Percentiles rank a stretch among this genome's conserved stretches.
Evolutionary conservation across 2,797 vertebrate species (phyloP).

Genomic region (Melanotaenia boesemani): DNA sequence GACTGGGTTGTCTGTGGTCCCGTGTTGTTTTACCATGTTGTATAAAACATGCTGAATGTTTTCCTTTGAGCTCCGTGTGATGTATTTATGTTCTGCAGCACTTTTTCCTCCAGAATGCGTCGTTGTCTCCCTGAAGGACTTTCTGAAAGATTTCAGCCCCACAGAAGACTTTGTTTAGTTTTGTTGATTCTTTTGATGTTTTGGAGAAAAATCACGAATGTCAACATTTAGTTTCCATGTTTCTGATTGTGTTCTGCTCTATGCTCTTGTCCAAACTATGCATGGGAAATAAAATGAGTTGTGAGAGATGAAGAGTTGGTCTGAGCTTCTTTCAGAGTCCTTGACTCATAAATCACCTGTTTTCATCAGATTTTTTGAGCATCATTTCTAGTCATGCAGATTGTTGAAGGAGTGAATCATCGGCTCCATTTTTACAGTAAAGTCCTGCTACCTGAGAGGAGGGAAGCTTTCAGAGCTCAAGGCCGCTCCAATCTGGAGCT

Average conservation of each 20-base stretch:
- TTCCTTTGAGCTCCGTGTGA: constrained; percentile 77
- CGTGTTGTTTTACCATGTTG: constrained; percentile 82
- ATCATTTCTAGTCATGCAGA: background rate
- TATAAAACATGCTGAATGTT: constrained; percentile 85
- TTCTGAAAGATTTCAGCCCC: constrained; percentile 65
- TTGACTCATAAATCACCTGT: constrained; percentile 38
- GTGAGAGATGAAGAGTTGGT: constrained; percentile 73
- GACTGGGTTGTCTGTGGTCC: background rate
- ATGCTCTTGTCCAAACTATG: constrained; percentile 90
- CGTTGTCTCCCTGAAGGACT: constrained; percentile 75
- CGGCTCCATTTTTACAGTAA: constrained; percentile 31
- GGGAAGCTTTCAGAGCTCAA: constrained; percentile 53
- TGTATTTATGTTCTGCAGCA: constrained; percentile 88
- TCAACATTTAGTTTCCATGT: constrained; percentile 69
- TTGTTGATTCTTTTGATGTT: constrained; percentile 74
- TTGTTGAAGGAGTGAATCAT: constrained; percentile 50
- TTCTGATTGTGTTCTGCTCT: constrained; percentile 74
- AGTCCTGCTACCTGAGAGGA: constrained; percentile 32
- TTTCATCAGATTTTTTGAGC: constrained; percentile 29
- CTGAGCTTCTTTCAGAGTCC: constrained; percentile 37
- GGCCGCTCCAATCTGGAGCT: constrained; percentile 34
- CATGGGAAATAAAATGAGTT: constrained; percentile 87
- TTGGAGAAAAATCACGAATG: constrained; percentile 80
- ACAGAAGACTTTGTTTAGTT: constrained; percentile 63
- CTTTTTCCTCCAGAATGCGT: constrained; percentile 75